phyloP scores from a whole-genome alignment of 2,888 invertebrate genomes.

The Bimastos eiseni region DNA sequence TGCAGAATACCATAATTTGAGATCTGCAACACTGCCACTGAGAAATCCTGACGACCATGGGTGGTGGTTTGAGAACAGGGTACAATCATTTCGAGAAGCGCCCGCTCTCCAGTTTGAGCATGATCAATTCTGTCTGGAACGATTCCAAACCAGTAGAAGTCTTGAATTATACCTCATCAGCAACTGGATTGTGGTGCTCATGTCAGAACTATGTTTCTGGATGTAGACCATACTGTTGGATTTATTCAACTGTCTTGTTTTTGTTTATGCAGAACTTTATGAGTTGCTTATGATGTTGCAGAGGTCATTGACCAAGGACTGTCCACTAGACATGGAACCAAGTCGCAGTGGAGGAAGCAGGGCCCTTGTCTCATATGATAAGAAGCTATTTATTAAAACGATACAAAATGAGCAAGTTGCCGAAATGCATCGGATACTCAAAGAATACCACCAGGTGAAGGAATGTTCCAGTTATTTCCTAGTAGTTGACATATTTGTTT shows the following conservation, averaged over 20 bases:
- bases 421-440: conserved; percentile 96
- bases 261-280: background rate
- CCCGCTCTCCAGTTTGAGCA: too few relatives aligned
- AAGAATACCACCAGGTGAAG: conserved; percentile 92
- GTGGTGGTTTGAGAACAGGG: too few relatives aligned
- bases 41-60: too few relatives aligned
- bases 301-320: conserved; percentile 70
- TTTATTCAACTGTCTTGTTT: background rate
- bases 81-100: too few relatives aligned
- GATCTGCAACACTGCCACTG: too few relatives aligned
- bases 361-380: conserved; percentile 92
- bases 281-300: conserved; percentile 43
- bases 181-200: too few relatives aligned
- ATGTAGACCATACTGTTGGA: background rate
- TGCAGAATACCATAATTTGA: too few relatives aligned
- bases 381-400: conserved; percentile 91
- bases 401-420: conserved; percentile 98
- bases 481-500: background rate
- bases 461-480: background rate
- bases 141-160: too few relatives aligned
- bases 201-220: too few relatives aligned
- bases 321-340: conserved; percentile 63
- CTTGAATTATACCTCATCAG: too few relatives aligned
- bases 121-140: too few relatives aligned
- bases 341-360: conserved; percentile 82